Evolutionary conservation across 2,888 invertebrate species (phyloP).

Genomic region (Bembecia ichneumoniformis): DNA sequence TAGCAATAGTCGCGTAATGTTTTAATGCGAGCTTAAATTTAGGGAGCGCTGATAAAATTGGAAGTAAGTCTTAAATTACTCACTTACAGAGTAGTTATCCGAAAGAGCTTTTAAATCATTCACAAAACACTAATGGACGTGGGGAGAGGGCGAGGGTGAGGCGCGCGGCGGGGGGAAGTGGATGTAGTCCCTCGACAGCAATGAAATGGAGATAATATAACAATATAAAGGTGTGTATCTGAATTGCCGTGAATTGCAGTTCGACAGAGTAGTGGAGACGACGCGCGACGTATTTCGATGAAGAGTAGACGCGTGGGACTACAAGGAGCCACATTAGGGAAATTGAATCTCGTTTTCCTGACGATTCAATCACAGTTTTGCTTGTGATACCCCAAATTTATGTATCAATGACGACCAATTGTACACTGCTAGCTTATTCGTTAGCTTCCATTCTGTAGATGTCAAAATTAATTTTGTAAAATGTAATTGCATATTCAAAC

Average conservation of each 20-base stretch:
- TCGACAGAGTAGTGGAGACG: constrained; percentile 17
- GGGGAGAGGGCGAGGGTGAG: constrained; percentile 33
- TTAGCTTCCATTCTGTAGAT: no score
- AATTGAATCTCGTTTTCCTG: constrained; percentile 12
- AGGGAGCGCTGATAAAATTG: constrained; percentile 70
- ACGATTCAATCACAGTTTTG: constrained; percentile 8
- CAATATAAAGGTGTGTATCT: constrained; percentile 65
- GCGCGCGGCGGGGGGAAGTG: constrained; percentile 32
- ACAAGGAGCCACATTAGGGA: constrained; percentile 10
- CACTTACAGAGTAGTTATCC: constrained; percentile 73
- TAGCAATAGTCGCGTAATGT: constrained; percentile 37
- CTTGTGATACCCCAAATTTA: constrained; percentile 2
- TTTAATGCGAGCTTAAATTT: constrained; percentile 71
- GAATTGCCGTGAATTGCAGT: constrained; percentile 56
- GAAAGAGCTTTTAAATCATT: constrained; percentile 74
- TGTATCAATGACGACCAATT: neutral
- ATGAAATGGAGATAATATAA: constrained; percentile 64
- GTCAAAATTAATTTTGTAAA: no score
- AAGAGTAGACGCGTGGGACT: constrained; percentile 3
- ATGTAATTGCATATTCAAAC: no score
- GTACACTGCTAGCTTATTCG: neutral
- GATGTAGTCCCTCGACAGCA: constrained; percentile 63
- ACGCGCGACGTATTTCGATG: constrained; percentile 1
- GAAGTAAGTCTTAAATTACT: constrained; percentile 72
- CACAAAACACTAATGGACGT: constrained; percentile 74